Conservation (phyloP, 2,888 invertebrate species). For the Agriopis leucophaearia region DNA sequence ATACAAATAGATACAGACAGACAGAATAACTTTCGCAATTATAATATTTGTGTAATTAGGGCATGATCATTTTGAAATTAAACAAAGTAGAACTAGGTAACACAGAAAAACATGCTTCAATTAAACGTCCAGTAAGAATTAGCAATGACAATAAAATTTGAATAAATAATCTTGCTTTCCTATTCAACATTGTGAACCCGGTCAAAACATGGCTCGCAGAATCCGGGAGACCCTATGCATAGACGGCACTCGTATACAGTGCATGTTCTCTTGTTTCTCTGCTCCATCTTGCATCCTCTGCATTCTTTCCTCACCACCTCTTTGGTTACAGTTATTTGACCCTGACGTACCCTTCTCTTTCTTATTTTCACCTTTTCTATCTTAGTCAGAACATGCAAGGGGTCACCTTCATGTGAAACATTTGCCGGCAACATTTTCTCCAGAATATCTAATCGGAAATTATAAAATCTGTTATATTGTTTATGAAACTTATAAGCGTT, state of each 20-base stretch:
- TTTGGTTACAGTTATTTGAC: neutral
- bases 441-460: slow-evolving; percentile 15
- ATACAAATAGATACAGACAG: no score
- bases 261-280: neutral
- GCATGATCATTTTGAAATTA: no score
- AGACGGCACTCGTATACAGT: slow-evolving; percentile 17
- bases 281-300: slow-evolving; percentile 5
- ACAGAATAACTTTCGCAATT: no score
- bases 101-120: no score
- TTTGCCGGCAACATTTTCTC: slow-evolving; percentile 16
- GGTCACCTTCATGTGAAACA: no score
- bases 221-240: slow-evolving; percentile 20
- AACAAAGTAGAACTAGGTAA: no score
- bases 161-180: neutral
- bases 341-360: neutral
- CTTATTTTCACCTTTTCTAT: slow-evolving; percentile 1
- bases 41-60: no score
- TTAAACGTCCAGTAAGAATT: no score
- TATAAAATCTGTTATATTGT: neutral
- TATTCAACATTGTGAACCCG: neutral
- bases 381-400: slow-evolving; percentile 10
- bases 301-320: slow-evolving; percentile 24
- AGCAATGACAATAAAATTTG: neutral
- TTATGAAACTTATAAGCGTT: slow-evolving; percentile 18
- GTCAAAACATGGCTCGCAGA: slow-evolving; percentile 8